A percentile compares a stretch with the other conserved stretches of the same genome.
These are phyloP conservation scores for Brachyopa scutellaris DNA, from an alignment of 2,888 invertebrate species.

Conservation along the genomic window DNA sequence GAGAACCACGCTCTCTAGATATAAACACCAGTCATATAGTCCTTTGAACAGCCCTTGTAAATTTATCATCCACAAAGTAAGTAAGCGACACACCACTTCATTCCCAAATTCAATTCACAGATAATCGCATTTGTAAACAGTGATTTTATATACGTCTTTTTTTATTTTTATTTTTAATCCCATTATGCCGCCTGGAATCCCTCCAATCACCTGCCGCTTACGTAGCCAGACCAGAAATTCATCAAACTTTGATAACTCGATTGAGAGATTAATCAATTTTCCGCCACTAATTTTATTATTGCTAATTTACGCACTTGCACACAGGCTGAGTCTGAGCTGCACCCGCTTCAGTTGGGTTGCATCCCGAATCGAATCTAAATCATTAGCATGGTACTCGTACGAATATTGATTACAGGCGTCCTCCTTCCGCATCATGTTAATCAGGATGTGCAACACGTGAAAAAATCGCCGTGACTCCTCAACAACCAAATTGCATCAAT, in stretches of 20 bases:
- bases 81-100: not conserved
- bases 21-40: too few relatives aligned
- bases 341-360: not conserved
- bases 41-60: too few relatives aligned
- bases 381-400: slow-evolving; percentile 19
- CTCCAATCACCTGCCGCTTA: not conserved
- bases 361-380: slow-evolving; percentile 10
- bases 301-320: slow-evolving; percentile 33
- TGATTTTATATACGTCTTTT: too few relatives aligned
- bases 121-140: slow-evolving; percentile 41
- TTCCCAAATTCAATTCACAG: slow-evolving; percentile 23
- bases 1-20: too few relatives aligned
- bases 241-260: slow-evolving; percentile 44
- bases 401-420: slow-evolving; percentile 24
- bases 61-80: slow-evolving; percentile 23
- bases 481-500: slow-evolving; percentile 1
- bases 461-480: not conserved
- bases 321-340: not conserved
- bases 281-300: slow-evolving; percentile 58
- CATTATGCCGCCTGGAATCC: not conserved
- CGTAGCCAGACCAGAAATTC: not conserved
- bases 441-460: slow-evolving; percentile 54
- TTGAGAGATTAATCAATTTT: slow-evolving; percentile 55
- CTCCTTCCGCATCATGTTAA: too few relatives aligned
- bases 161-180: too few relatives aligned